A percentile compares a stretch with the other conserved stretches of the same genome.
Evolutionary conservation across 2,113 vertebrate species (phyloP).

Genomic region (Chlorodrepanis virens): DNA sequence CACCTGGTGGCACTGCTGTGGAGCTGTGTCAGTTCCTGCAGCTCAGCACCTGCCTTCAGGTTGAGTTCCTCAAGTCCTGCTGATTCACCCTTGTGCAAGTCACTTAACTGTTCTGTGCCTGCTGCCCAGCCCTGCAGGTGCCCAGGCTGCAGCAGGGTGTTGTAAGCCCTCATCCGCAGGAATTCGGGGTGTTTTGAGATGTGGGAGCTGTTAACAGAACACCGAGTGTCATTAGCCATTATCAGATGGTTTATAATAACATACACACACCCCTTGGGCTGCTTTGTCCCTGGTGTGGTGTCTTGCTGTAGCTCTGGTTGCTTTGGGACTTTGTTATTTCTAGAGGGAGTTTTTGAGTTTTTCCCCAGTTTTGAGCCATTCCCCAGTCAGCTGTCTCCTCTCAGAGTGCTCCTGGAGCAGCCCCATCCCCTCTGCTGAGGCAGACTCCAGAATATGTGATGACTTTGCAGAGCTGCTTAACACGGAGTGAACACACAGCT

Average conservation of each 20-base stretch:
- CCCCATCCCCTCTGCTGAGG: not conserved
- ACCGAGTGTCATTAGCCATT: not conserved
- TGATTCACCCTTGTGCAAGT: conserved; percentile 35
- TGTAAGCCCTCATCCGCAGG: not conserved
- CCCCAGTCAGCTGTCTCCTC: not conserved
- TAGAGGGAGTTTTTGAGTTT: not conserved
- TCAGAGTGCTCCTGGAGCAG: not conserved
- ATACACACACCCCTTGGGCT: not conserved
- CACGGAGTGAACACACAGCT: not conserved
- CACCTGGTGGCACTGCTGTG: not conserved
- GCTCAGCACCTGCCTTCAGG: not conserved
- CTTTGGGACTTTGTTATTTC: not conserved
- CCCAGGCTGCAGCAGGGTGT: not conserved
- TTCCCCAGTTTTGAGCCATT: not conserved
- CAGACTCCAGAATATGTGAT: not conserved
- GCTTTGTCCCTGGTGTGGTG: not conserved
- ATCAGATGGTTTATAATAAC: not conserved
- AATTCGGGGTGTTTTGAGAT: not conserved
- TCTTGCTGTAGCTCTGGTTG: not conserved
- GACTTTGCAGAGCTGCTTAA: not conserved
- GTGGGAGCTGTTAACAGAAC: not conserved
- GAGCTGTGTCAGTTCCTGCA: not conserved
- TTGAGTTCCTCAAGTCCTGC: conserved; percentile 5
- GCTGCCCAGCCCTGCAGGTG: not conserved
- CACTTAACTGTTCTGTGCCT: not conserved